A percentile compares a stretch with the other conserved stretches of the same genome.
These are phyloP conservation scores for Leptinotarsa lineolata DNA, from an alignment of 1,140 invertebrate species.

Conservation along the genomic window DNA sequence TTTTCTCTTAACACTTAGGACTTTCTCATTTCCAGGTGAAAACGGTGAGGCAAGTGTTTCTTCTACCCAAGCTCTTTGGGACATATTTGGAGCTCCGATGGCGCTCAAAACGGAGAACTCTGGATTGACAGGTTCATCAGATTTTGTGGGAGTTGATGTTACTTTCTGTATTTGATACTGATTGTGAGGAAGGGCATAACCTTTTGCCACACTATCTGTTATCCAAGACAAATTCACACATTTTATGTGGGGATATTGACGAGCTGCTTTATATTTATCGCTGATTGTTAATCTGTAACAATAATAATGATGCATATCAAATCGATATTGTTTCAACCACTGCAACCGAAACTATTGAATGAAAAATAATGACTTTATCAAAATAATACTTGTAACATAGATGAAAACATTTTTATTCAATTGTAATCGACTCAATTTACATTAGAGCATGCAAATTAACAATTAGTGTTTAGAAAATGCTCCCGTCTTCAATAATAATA, in stretches of 20 bases:
- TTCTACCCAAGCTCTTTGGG: slow-evolving; percentile 18
- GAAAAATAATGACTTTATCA: too few species aligned
- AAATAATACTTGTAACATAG: too few species aligned
- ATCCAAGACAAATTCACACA: slow-evolving; percentile 75
- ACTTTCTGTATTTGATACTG: slow-evolving; percentile 66
- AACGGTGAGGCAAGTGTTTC: slow-evolving; percentile 15
- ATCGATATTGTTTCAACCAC: too few species aligned
- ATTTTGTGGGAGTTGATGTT: slow-evolving; percentile 63
- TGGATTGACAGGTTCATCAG: slow-evolving; percentile 51
- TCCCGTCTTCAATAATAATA: too few species aligned
- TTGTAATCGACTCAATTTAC: too few species aligned
- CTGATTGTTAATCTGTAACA: slow-evolving; percentile 62
- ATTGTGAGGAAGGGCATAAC: slow-evolving; percentile 71
- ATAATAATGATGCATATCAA: too few species aligned
- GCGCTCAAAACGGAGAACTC: slow-evolving; percentile 53
- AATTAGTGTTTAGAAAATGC: too few species aligned
- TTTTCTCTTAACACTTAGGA: slow-evolving; percentile 17
- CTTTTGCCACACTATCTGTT: slow-evolving; percentile 72
- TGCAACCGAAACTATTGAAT: too few species aligned
- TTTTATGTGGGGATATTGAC: slow-evolving; percentile 74
- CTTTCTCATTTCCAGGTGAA: slow-evolving; percentile 4
- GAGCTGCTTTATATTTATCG: slow-evolving; percentile 80
- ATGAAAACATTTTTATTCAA: too few species aligned
- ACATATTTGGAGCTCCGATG: slow-evolving; percentile 33
- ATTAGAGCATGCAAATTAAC: too few species aligned